These are phyloP conservation scores for Epizoanthus ramosus DNA, from an alignment of 92 coral and sea anemone genomes.

Conservation along the genomic window DNA sequence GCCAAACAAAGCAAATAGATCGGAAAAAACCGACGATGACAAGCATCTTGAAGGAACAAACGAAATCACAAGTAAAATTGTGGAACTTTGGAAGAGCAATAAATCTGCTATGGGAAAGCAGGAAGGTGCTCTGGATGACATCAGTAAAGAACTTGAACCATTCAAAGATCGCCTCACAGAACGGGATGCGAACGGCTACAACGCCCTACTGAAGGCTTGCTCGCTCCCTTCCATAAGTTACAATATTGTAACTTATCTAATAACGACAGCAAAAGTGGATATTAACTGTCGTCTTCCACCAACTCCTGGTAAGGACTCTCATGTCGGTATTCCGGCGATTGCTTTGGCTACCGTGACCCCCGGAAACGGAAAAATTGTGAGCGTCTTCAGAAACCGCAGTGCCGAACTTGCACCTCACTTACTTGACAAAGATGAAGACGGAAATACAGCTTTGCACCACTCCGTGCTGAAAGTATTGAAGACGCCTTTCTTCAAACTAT, in stretches of 20 bases:
- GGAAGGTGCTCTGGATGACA: background rate
- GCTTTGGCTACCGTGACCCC: constrained; percentile 30
- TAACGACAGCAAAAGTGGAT: constrained; percentile 22
- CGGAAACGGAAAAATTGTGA: constrained; percentile 18
- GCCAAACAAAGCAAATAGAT: background rate
- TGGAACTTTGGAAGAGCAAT: background rate
- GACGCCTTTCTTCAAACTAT: constrained; percentile 32
- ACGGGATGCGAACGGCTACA: constrained; percentile 42
- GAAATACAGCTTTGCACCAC: constrained; percentile 57
- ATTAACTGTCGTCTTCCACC: constrained; percentile 42
- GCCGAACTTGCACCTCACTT: background rate
- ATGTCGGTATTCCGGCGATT: constrained; percentile 32
- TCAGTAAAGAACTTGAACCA: background rate
- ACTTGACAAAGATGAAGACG: constrained; percentile 24
- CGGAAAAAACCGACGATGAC: background rate
- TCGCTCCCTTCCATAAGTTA: constrained; percentile 46
- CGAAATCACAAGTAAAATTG: constrained; percentile 6
- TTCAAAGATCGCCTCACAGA: background rate
- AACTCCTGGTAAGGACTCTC: background rate
- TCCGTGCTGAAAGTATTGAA: constrained; percentile 23
- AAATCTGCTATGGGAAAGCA: no score
- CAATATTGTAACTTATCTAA: constrained; percentile 34
- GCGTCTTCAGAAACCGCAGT: constrained; percentile 27
- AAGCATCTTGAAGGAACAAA: constrained; percentile 19
- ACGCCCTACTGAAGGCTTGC: constrained; percentile 55